Evolutionary conservation across 2,113 vertebrate species (phyloP).

Genomic region (Alexandromys fortis): DNA sequence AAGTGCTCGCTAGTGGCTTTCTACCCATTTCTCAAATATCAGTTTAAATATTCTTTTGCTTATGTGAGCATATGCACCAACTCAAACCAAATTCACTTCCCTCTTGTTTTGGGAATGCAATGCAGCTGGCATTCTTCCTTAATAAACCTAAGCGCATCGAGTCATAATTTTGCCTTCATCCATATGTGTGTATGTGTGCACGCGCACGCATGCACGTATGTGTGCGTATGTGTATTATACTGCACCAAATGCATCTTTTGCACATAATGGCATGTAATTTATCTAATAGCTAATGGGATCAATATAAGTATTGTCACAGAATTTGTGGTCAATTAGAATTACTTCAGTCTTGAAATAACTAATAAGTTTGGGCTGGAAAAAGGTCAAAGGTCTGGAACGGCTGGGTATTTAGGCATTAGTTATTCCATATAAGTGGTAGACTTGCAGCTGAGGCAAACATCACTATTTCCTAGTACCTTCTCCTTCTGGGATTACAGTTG

Average conservation of each 20-base stretch:
- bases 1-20: background rate
- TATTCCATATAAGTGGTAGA: constrained; percentile 22
- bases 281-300: background rate
- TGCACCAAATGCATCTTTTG: background rate
- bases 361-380: background rate
- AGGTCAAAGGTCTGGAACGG: background rate
- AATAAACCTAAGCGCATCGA: background rate
- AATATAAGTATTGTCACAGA: background rate
- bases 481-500: constrained; percentile 60
- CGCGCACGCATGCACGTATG: accelerated
- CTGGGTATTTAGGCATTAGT: background rate
- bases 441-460: constrained; percentile 41
- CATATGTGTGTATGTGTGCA: no score
- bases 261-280: background rate
- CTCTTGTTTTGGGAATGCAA: background rate
- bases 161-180: background rate
- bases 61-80: background rate
- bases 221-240: no score
- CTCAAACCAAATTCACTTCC: background rate
- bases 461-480: constrained; percentile 49
- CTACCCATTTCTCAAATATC: constrained; percentile 4
- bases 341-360: constrained; percentile 41
- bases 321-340: constrained; percentile 11
- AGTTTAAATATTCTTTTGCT: background rate
- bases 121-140: background rate